phyloP scores from a whole-genome alignment of 92 coral and sea anemone species.

The Phymanthus crucifer region DNA sequence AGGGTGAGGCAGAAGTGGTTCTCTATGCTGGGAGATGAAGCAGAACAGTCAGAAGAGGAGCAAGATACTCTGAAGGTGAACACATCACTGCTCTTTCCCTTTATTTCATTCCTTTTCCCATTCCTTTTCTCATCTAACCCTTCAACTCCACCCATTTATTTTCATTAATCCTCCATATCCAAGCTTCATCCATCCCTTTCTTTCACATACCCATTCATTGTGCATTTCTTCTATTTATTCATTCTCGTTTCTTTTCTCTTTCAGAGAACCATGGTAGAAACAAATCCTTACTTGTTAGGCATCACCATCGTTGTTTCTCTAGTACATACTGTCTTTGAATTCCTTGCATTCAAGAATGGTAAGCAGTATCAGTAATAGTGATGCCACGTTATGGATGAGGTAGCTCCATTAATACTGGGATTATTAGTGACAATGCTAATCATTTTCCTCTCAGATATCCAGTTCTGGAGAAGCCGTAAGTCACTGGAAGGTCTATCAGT shows the following conservation, averaged over 20 bases:
- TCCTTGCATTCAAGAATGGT: constrained; percentile 99
- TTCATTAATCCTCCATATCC: too few species aligned
- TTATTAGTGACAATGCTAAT: background rate
- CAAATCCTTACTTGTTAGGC: constrained; percentile 88
- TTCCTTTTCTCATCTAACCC: background rate
- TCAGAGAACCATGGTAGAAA: constrained; percentile 96
- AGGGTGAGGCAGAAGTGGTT: constrained; percentile 96
- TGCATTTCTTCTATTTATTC: background rate
- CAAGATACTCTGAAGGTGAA: constrained; percentile 95
- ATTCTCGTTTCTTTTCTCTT: constrained; percentile 14
- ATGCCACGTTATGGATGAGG: background rate
- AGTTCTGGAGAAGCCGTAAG: constrained; percentile 99
- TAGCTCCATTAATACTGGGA: background rate
- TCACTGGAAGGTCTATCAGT: constrained; percentile 96
- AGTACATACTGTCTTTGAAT: constrained; percentile 97
- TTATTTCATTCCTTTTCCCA: background rate
- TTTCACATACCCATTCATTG: background rate
- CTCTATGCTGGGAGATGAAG: constrained; percentile 85
- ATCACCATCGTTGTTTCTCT: constrained; percentile 88
- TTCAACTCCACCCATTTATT: background rate
- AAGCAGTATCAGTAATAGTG: background rate
- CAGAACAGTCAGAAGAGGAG: constrained; percentile 90
- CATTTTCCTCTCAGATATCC: constrained; percentile 67
- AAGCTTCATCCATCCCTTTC: background rate
- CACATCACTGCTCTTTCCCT: background rate